phyloP scores from a whole-genome alignment of 2,888 invertebrate genomes.

The Argyresthia goedartella region DNA sequence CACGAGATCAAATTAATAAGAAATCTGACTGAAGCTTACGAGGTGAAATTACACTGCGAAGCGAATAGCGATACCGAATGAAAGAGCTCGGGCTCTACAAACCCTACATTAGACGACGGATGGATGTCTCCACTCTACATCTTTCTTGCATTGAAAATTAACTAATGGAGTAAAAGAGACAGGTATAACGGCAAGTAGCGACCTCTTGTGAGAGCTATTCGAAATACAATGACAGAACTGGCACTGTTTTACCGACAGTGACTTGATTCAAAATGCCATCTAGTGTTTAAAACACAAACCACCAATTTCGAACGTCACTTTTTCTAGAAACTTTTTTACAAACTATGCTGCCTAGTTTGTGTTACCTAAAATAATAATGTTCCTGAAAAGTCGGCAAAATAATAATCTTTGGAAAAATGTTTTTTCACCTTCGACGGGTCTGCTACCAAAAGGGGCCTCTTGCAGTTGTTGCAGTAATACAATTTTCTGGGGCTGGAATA shows the following conservation, averaged over 20 bases:
- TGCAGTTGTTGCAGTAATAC: too few species aligned
- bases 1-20: constrained; percentile 12
- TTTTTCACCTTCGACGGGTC: too few species aligned
- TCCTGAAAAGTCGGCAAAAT: background rate
- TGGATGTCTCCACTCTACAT: constrained; percentile 14
- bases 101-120: constrained; percentile 8
- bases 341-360: background rate
- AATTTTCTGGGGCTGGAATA: too few species aligned
- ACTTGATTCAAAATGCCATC: background rate
- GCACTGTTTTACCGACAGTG: background rate
- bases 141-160: constrained; percentile 16
- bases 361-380: background rate
- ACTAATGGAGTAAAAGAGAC: constrained; percentile 17
- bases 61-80: constrained; percentile 53
- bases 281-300: background rate
- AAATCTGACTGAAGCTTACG: constrained; percentile 31
- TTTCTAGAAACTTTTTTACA: background rate
- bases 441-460: too few species aligned
- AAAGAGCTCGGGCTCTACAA: constrained; percentile 29
- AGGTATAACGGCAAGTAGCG: constrained; percentile 7
- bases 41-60: constrained; percentile 43
- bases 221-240: background rate
- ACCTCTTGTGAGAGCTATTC: background rate
- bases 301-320: background rate
- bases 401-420: background rate